Conservation (phyloP, 2,888 invertebrate genomes). For the Aphodius granarius region DNA sequence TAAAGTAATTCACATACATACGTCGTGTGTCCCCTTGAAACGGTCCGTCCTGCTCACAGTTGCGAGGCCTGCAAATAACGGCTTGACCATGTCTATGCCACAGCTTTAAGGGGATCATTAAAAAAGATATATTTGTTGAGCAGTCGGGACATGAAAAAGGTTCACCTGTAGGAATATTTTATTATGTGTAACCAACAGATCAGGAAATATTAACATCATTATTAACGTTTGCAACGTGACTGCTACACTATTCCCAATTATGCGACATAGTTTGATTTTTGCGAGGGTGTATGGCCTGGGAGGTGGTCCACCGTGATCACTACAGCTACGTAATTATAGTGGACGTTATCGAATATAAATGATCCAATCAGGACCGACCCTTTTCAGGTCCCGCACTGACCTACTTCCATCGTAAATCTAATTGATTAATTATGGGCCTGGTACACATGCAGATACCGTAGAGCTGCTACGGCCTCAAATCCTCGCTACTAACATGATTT, state of each 20-base stretch:
- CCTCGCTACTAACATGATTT: constrained; percentile 23
- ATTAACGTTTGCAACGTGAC: too few relatives aligned
- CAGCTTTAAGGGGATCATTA: background rate
- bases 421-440: constrained; percentile 33
- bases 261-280: background rate
- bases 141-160: background rate
- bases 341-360: constrained; percentile 28
- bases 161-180: too few relatives aligned
- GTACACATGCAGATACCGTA: constrained; percentile 28
- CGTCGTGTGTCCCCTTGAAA: constrained; percentile 23
- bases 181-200: background rate
- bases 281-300: background rate
- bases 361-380: constrained; percentile 33
- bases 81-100: background rate
- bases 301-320: background rate
- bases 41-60: constrained; percentile 1
- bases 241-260: background rate
- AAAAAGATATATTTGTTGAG: background rate
- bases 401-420: constrained; percentile 33
- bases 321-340: constrained; percentile 15
- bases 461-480: background rate
- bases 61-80: background rate
- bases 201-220: too few relatives aligned
- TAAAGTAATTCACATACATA: constrained; percentile 1
- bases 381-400: constrained; percentile 33